These are phyloP conservation scores for Trogon surrucura DNA, from an alignment of 2,113 vertebrate genomes.

Conservation along the genomic window DNA sequence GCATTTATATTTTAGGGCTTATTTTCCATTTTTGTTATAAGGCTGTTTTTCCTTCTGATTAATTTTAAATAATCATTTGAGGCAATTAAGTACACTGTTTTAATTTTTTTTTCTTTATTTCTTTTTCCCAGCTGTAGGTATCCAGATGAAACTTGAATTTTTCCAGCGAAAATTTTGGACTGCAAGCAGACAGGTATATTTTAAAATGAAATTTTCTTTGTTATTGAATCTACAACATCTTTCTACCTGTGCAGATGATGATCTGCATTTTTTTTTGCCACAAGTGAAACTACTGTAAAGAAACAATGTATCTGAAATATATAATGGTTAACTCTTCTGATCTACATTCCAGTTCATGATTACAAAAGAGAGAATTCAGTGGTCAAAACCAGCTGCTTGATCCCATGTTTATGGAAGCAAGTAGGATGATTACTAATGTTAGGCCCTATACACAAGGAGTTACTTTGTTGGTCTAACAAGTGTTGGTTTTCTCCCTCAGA, in stretches of 20 bases:
- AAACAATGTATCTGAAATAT: neutral
- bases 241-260: neutral
- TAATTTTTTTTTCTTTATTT: conserved; percentile 50
- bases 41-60: neutral
- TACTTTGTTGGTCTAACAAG: neutral
- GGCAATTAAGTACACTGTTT: neutral
- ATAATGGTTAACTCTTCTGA: neutral
- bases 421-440: neutral
- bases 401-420: neutral
- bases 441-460: neutral
- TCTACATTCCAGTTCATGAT: neutral
- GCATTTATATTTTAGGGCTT: neutral
- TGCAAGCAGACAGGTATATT: conserved; percentile 94
- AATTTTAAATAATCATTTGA: neutral
- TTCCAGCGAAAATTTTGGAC: conserved; percentile 99
- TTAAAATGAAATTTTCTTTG: neutral
- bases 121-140: conserved; percentile 91
- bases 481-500: neutral
- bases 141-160: conserved; percentile 99
- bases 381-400: neutral
- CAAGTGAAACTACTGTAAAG: neutral
- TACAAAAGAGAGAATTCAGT: neutral
- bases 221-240: neutral
- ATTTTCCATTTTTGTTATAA: neutral
- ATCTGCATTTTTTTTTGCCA: neutral